These are phyloP conservation scores for Dendrolimus punctatus DNA, from an alignment of 1,140 invertebrate species.

Conservation along the genomic window DNA sequence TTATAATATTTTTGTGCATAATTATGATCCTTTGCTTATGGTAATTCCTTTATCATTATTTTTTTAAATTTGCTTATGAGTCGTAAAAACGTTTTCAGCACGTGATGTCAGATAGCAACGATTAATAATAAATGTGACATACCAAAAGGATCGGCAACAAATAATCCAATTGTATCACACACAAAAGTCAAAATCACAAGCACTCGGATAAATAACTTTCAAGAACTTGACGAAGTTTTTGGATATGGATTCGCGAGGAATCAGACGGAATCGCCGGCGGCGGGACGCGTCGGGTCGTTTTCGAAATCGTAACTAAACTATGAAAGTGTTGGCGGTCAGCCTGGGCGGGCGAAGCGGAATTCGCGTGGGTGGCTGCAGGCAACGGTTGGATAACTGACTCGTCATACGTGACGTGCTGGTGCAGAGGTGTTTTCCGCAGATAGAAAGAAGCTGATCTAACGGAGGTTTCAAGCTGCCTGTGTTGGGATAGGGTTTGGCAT, in stretches of 20 bases:
- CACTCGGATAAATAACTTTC: slow-evolving; percentile 34
- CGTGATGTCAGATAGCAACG: too few relatives aligned
- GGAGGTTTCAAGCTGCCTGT: slow-evolving; percentile 6
- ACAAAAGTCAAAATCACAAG: slow-evolving; percentile 41
- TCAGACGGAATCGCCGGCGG: slow-evolving; percentile 57
- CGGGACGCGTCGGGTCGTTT: slow-evolving; percentile 69
- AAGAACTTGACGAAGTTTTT: slow-evolving; percentile 51
- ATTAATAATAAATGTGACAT: slow-evolving; percentile 22
- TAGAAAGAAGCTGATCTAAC: slow-evolving; percentile 63
- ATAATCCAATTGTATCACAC: slow-evolving; percentile 52
- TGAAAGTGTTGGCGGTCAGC: slow-evolving; percentile 58
- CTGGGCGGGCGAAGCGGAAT: slow-evolving; percentile 57
- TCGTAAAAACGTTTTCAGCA: too few relatives aligned
- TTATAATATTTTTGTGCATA: too few relatives aligned
- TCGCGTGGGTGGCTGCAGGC: slow-evolving; percentile 55
- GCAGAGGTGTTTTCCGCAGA: slow-evolving; percentile 69
- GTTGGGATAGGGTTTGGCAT: slow-evolving; percentile 12
- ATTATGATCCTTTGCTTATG: too few relatives aligned
- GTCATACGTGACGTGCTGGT: slow-evolving; percentile 49
- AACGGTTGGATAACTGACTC: slow-evolving; percentile 47
- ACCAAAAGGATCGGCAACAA: slow-evolving; percentile 28
- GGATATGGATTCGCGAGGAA: slow-evolving; percentile 48
- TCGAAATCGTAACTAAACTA: slow-evolving; percentile 71
- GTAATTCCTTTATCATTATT: too few relatives aligned
- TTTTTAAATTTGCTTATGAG: too few relatives aligned